These are phyloP conservation scores for Limnephilus rhombicus DNA, from an alignment of 2,888 invertebrate genomes.

Conservation along the genomic window DNA sequence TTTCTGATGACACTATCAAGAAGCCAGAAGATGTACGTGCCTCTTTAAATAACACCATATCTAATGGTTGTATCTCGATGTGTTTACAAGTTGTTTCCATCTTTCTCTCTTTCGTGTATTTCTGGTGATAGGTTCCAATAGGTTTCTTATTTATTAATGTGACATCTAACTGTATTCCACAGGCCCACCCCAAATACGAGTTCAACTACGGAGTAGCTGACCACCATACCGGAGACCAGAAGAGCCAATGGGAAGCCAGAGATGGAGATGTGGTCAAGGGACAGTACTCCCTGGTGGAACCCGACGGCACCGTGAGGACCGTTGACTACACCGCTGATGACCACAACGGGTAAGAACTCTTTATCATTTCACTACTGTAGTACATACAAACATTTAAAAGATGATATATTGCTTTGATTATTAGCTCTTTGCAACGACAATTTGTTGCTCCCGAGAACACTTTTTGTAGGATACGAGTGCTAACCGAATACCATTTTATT, in stretches of 20 bases:
- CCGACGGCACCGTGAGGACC: conserved; percentile 80
- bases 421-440: too few relatives aligned
- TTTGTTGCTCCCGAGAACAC: too few relatives aligned
- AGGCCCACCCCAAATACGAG: conserved; percentile 81
- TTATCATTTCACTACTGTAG: neutral
- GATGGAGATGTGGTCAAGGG: conserved; percentile 83
- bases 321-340: conserved; percentile 81
- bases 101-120: neutral
- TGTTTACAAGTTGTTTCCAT: neutral
- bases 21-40: neutral
- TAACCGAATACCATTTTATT: too few relatives aligned
- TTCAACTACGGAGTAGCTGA: conserved; percentile 82
- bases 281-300: conserved; percentile 81
- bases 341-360: conserved; percentile 76
- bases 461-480: too few relatives aligned
- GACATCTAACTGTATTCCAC: conserved; percentile 58
- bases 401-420: too few relatives aligned
- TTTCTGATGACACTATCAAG: neutral
- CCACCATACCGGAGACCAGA: conserved; percentile 80
- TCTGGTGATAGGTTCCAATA: neutral
- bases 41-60: too few relatives aligned
- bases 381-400: neutral
- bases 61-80: neutral
- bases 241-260: conserved; percentile 79
- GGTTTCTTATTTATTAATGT: neutral